Conservation (phyloP, 64 coral and sea anemone genomes). For the Trachythela sp. region DNA sequence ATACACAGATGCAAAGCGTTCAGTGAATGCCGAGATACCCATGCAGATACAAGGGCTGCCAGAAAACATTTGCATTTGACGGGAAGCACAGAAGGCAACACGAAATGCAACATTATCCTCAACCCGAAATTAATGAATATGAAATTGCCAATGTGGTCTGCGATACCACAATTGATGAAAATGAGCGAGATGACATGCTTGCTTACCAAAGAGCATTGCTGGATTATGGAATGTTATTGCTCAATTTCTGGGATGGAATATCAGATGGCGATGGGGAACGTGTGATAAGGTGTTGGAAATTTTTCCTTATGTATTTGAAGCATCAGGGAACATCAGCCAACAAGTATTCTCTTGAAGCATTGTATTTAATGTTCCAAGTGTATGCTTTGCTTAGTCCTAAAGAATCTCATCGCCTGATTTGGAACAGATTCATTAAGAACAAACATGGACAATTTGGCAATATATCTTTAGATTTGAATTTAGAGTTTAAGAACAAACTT, state of each 20-base stretch:
- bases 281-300: constrained; percentile 7
- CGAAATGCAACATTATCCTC: constrained; percentile 30
- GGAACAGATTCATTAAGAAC: constrained; percentile 3
- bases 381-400: neutral
- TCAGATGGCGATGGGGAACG: neutral
- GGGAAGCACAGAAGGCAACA: constrained; percentile 23
- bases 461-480: neutral
- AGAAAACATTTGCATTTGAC: neutral
- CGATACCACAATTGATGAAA: neutral
- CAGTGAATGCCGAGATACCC: neutral
- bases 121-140: neutral
- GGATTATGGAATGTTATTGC: constrained; percentile 2
- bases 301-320: constrained; percentile 10
- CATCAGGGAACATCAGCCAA: neutral
- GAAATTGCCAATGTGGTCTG: neutral
- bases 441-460: neutral
- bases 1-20: neutral
- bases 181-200: neutral
- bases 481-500: constrained; percentile 7
- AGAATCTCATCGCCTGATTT: neutral
- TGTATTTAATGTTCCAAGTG: constrained; percentile 19
- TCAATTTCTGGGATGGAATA: constrained; percentile 7
- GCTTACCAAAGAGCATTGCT: neutral
- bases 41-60: constrained; percentile 28
- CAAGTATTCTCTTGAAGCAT: constrained; percentile 16